phyloP scores from a whole-genome alignment of 2,888 invertebrate species.

The Halictus quadricinctus region DNA sequence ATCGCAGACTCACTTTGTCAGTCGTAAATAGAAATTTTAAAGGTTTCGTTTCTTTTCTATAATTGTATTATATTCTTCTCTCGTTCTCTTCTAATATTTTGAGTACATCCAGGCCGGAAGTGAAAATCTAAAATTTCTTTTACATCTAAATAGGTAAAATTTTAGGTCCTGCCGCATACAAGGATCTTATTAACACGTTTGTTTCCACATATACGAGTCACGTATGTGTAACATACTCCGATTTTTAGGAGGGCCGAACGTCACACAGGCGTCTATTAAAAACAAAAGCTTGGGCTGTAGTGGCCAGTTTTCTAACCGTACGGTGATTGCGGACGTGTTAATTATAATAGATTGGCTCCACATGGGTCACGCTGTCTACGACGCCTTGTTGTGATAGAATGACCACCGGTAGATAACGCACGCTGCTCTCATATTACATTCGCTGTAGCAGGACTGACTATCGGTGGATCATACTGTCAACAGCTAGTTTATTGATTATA shows the following conservation, averaged over 20 bases:
- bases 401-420: slow-evolving; percentile 16
- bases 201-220: not conserved
- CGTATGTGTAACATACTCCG: not conserved
- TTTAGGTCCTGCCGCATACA: not conserved
- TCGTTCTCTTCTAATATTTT: not conserved
- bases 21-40: slow-evolving; percentile 33
- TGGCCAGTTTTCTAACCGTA: slow-evolving; percentile 1
- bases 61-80: slow-evolving; percentile 11
- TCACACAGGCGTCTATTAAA: slow-evolving; percentile 1
- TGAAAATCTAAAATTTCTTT: not conserved
- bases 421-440: not conserved
- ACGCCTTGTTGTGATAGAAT: slow-evolving; percentile 13
- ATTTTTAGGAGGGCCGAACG: not conserved
- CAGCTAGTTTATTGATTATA: not conserved
- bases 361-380: slow-evolving; percentile 13
- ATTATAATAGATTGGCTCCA: slow-evolving; percentile 7
- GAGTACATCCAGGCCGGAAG: slow-evolving; percentile 3
- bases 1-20: slow-evolving; percentile 60
- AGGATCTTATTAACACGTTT: slow-evolving; percentile 4
- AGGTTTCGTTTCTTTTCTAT: slow-evolving; percentile 19
- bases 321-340: slow-evolving; percentile 10
- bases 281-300: slow-evolving; percentile 2
- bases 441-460: not conserved
- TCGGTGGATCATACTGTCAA: slow-evolving; percentile 15
- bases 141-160: not conserved